Percentiles rank a stretch among this genome's conserved stretches.
These are phyloP conservation scores for Holacanthella duospinosa DNA, from an alignment of 2,888 invertebrate species.

Conservation along the genomic window DNA sequence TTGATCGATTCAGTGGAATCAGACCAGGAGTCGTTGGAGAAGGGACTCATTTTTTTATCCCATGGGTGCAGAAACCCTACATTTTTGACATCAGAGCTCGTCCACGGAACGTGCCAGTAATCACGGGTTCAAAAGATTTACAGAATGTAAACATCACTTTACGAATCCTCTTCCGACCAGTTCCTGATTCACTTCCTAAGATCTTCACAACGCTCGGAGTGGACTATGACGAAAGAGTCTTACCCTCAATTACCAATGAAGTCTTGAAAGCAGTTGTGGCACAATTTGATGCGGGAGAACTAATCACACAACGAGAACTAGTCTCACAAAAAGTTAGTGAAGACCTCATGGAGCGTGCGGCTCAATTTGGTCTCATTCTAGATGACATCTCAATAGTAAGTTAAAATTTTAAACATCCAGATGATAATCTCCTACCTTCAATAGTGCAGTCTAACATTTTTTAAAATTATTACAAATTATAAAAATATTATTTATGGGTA, in stretches of 20 bases:
- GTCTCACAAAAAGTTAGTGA: conserved; percentile 84
- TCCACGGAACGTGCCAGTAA: conserved; percentile 90
- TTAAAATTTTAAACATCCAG: neutral
- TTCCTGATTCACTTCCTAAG: conserved; percentile 82
- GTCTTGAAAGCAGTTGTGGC: conserved; percentile 98
- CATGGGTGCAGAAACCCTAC: conserved; percentile 97
- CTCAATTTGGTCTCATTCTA: conserved; percentile 89
- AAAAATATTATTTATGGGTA: neutral
- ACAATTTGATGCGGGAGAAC: conserved; percentile 97
- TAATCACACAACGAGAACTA: conserved; percentile 94
- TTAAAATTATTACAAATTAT: neutral
- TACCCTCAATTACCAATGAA: conserved; percentile 97
- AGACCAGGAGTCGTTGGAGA: conserved; percentile 87
- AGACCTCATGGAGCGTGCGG: conserved; percentile 79
- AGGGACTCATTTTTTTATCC: conserved; percentile 97
- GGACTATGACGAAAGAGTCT: conserved; percentile 95
- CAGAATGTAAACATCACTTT: conserved; percentile 99
- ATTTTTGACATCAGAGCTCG: conserved; percentile 93
- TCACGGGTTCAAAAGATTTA: conserved; percentile 98
- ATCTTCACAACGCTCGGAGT: conserved; percentile 92
- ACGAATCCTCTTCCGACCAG: conserved; percentile 90
- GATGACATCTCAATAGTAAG: conserved; percentile 93
- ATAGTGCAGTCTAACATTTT: neutral
- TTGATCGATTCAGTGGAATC: conserved; percentile 93
- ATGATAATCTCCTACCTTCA: neutral